A percentile compares a stretch with the other conserved stretches of the same genome.
Conservation (phyloP, 2,888 invertebrate genomes). For the Lasioglossum pauxillum region DNA sequence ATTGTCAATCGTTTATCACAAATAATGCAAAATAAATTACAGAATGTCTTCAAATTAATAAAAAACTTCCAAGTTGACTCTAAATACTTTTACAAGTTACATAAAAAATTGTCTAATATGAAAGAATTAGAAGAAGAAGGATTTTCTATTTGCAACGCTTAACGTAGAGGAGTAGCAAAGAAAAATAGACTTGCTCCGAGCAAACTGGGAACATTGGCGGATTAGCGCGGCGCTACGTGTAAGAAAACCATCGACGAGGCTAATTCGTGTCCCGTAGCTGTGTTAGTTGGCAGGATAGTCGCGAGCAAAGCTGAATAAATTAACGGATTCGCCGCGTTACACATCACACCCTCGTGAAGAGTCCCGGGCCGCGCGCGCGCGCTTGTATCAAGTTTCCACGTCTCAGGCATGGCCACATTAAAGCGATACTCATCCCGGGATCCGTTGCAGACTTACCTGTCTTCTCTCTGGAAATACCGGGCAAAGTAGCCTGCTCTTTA, state of each 20-base stretch:
- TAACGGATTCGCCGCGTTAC: constrained; percentile 7
- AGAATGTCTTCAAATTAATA: too few species aligned
- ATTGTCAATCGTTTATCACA: too few species aligned
- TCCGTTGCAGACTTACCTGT: constrained; percentile 77
- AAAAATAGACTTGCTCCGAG: background rate
- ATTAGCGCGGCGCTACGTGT: background rate
- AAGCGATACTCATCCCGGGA: constrained; percentile 19
- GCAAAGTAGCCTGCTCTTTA: constrained; percentile 79
- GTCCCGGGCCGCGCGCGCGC: background rate
- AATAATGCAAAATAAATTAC: too few species aligned
- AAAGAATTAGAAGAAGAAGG: too few species aligned
- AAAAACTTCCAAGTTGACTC: too few species aligned
- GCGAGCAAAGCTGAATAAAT: background rate
- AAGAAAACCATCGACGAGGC: background rate
- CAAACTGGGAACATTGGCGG: background rate
- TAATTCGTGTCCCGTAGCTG: background rate
- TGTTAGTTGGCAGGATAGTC: background rate
- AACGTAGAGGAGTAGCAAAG: background rate
- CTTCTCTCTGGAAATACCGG: constrained; percentile 83
- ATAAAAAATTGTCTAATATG: too few species aligned
- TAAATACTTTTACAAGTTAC: too few species aligned
- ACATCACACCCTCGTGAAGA: background rate
- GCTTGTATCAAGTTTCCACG: constrained; percentile 3
- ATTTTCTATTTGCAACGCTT: too few species aligned
- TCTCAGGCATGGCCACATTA: constrained; percentile 36